These are phyloP conservation scores for Laticauda laticaudata DNA, from an alignment of 2,113 vertebrate species.

Conservation along the genomic window DNA sequence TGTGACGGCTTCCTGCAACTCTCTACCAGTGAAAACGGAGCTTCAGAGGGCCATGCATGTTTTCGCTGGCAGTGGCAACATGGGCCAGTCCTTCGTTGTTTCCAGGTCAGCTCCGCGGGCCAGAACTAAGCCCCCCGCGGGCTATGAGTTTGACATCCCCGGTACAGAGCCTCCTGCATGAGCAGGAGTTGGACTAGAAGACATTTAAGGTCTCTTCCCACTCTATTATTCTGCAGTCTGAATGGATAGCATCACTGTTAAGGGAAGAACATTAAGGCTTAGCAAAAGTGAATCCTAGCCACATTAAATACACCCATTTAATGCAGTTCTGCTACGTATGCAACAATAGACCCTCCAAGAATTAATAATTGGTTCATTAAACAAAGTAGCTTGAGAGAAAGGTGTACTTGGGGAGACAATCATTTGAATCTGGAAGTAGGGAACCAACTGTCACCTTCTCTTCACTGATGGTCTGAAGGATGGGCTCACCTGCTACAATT, in stretches of 20 bases:
- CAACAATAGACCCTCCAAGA: background rate
- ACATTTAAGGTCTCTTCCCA: too few species aligned
- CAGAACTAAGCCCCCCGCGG: too few species aligned
- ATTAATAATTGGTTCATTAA: background rate
- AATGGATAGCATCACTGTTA: background rate
- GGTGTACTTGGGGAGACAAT: background rate
- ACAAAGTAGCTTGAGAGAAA: background rate
- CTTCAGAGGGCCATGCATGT: too few species aligned
- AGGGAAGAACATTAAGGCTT: background rate
- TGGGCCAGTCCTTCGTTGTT: too few species aligned
- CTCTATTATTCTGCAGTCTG: too few species aligned
- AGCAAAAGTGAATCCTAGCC: background rate
- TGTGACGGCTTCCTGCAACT: too few species aligned
- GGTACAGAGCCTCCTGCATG: too few species aligned
- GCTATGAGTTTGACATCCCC: too few species aligned
- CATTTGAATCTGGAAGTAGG: background rate
- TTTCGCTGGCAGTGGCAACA: too few species aligned
- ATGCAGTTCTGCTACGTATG: background rate
- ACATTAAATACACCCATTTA: background rate
- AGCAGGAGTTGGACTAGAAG: too few species aligned
- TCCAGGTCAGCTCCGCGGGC: accelerated
- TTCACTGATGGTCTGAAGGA: background rate
- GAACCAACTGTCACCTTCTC: background rate
- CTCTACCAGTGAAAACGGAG: too few species aligned
- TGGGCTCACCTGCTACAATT: background rate